Evolutionary conservation across 2,797 vertebrate genomes (phyloP).

Genomic region (Sternotherus odoratus): DNA sequence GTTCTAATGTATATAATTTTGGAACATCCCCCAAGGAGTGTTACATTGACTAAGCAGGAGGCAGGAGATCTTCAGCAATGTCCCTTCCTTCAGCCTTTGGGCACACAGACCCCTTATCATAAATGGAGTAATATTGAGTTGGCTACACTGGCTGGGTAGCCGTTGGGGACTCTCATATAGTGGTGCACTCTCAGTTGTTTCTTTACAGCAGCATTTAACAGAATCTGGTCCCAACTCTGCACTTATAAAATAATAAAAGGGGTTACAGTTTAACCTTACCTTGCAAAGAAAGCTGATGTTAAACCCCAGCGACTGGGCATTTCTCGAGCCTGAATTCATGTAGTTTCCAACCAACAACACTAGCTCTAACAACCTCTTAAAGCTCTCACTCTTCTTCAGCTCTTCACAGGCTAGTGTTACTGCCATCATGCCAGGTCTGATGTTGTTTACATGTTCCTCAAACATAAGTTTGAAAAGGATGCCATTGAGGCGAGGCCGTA

Average conservation of each 20-base stretch:
- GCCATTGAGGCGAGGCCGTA: constrained; percentile 90
- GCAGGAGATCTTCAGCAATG: neutral
- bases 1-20: neutral
- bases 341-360: constrained; percentile 95
- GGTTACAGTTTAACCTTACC: constrained; percentile 80
- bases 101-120: rapidly evolving
- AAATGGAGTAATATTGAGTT: rapidly evolving
- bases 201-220: neutral
- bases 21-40: neutral
- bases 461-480: constrained; percentile 96
- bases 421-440: constrained; percentile 94
- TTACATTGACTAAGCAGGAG: neutral
- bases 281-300: constrained; percentile 96
- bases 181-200: neutral
- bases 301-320: constrained; percentile 96
- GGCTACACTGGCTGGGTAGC: rapidly evolving
- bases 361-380: constrained; percentile 89
- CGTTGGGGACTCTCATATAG: neutral
- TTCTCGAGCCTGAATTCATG: constrained; percentile 98
- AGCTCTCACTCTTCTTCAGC: constrained; percentile 95
- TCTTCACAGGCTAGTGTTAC: constrained; percentile 97
- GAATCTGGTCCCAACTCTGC: neutral
- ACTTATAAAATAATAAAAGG: neutral
- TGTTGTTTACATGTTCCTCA: constrained; percentile 97
- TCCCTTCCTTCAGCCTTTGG: neutral